Base-by-base conservation (phyloP, 2,113 vertebrate genomes). In the Alligator sinensis region DNA sequence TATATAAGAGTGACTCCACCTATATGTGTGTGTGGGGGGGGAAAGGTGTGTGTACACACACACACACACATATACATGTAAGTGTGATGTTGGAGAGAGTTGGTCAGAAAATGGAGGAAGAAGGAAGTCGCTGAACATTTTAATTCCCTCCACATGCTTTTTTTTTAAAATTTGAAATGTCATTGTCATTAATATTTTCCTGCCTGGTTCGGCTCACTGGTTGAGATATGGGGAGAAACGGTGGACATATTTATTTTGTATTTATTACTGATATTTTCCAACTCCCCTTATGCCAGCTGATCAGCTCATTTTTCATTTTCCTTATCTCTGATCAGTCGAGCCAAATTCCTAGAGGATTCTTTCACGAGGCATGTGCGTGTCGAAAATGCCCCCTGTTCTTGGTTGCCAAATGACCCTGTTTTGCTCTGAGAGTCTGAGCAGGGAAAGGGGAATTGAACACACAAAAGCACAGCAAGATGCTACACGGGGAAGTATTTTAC, bases 101-200 rank as follows among this genome's bases (percentile, higher is more conserved):
- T 59, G 28, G 25, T 77, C 60, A 81, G 3, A 25, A 80, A 27
- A 58, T 2, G 9, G 47, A 10, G 1, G 9, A 11, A 34, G 28
- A n/a, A 80, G 19, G 76, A 5, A 78, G 54, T 4, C 0, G 1
- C 47, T 0, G 0, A 25, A 5, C 22, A 0, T 25, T 17, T 57
- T 30, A 5, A 21, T 28, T 55, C 34, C 4, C 66, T 5, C 4
- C 7, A 8, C 74, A 60, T 9, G 3, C 28, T 34, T 60, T 6
- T 11, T 21, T 0, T 62, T 75, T 9, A 3, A 3, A 3, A 3
- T 54, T 38, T 72, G 30, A 72, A 8, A 27, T 7, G 6, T 4
- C 6, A 12, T 14, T 62, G 13, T 64, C 2, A 18, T 59, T 21
- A 38, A 38, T 38, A 7, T 4, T 9, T 3, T 11, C 9, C 19